Conservation (phyloP, 2,888 invertebrate genomes). For the Clusia tigrina region DNA sequence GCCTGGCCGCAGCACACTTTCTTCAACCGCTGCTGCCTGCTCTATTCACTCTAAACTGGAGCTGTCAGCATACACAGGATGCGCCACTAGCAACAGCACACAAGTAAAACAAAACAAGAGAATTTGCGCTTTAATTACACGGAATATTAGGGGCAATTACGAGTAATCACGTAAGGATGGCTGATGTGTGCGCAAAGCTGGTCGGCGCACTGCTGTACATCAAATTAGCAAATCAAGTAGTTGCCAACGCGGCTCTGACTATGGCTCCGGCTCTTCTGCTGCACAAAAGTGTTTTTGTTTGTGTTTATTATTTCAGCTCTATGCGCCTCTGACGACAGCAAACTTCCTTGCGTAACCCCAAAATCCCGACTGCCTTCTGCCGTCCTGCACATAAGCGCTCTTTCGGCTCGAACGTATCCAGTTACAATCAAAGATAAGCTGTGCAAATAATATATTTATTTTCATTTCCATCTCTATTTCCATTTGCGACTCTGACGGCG, state of each 20-base stretch:
- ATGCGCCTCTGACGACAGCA: background rate
- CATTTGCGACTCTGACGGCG: slow-evolving; percentile 51
- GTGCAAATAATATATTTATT: slow-evolving; percentile 60
- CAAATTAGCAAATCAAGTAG: background rate
- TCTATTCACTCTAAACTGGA: background rate
- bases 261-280: background rate
- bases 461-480: slow-evolving; percentile 56
- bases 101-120: no score
- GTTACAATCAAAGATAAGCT: slow-evolving; percentile 64
- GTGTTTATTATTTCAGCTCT: background rate
- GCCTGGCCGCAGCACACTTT: no score
- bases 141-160: no score
- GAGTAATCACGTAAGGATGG: no score
- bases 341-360: background rate
- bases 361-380: no score
- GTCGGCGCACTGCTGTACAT: no score
- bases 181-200: no score
- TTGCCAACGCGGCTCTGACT: background rate
- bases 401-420: slow-evolving; percentile 53
- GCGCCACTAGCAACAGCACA: no score
- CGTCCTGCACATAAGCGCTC: background rate
- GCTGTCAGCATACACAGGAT: background rate
- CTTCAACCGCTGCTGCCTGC: no score
- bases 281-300: background rate
- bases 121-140: no score